Base-by-base conservation (phyloP, 2,797 vertebrate genomes). In the Apogon talboti region DNA sequence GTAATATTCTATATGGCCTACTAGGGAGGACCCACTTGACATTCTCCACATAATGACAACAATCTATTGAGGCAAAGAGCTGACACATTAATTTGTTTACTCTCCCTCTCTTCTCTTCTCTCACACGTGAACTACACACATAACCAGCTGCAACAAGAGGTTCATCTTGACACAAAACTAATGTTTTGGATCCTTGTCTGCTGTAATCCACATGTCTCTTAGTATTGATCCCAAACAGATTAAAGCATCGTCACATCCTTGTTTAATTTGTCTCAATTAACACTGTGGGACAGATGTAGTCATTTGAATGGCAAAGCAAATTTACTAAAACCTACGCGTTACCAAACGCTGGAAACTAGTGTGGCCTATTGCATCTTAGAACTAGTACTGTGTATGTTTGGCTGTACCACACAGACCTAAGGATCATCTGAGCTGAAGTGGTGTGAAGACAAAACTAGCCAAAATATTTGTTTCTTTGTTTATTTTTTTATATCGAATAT, bases 21-120 rank as follows among this genome's bases (percentile, higher is more conserved):
- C 60, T 3, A 80, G 79, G 82, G 78, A 86, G 76, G 72, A 86
- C 67, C 81, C 72, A 71, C 83, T 88, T 90, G 87, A 89, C 90
- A 92, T 91, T 90, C 83, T 89, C 76, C 63, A 74, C 70, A 82
- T 88, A 91, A 92, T 91, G 81, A 90, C 86, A 84, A 87, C 89
- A 84, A 90, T 92, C 86, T 76, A 89, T 86, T 90, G 82, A 83
- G 67, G 83, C 66, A 74, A 76, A 81, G 76, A 78, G 71, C 65
- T 79, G 76, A 82, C 79, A 82, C 76, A 65, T 79, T 87, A 60
- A 91, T 88, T 86, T 88, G 75, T 88, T 90, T 86, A 81, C 68
- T 55, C 82, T 80, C 74, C 50, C 63, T 71, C 44, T 74, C 69
- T 44, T 53, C 43, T 60, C 55, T 24, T 55, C 10, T n/a, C 33